Conservation (phyloP, 2,113 vertebrate genomes). For the Platanista minor region DNA sequence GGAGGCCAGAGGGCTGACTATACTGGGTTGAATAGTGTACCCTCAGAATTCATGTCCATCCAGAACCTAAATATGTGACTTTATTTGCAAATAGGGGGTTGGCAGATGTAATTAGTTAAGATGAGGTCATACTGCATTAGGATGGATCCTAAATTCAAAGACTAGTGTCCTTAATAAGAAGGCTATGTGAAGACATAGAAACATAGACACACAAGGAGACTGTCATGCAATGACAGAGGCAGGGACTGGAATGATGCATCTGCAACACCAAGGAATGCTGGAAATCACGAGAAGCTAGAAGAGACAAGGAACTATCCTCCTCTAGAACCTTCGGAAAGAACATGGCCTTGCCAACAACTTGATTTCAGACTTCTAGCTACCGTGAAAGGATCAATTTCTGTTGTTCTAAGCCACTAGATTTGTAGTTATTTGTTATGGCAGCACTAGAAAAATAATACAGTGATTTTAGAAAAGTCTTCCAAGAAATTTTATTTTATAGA, state of each 20-base stretch:
- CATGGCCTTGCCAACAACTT: background rate
- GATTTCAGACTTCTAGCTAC: background rate
- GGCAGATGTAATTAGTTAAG: background rate
- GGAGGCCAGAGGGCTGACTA: background rate
- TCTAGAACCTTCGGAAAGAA: background rate
- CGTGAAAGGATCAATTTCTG: background rate
- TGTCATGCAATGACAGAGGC: background rate
- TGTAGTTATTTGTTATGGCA: background rate
- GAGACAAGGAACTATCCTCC: background rate
- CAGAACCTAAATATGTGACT: background rate
- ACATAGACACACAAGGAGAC: background rate
- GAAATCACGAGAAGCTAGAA: background rate
- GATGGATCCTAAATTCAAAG: background rate
- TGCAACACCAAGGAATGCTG: background rate
- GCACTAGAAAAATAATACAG: background rate
- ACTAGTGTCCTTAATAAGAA: background rate
- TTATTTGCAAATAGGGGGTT: background rate
- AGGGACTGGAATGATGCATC: background rate
- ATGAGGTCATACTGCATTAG: background rate
- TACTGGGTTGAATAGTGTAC: background rate
- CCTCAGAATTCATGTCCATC: background rate
- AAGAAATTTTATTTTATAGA: constrained; percentile 8
- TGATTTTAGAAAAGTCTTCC: background rate
- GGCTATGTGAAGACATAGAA: background rate
- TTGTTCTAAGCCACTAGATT: background rate